phyloP scores from a whole-genome alignment of 2,888 invertebrate species.

The Hydrotaea cyrtoneurina region DNA sequence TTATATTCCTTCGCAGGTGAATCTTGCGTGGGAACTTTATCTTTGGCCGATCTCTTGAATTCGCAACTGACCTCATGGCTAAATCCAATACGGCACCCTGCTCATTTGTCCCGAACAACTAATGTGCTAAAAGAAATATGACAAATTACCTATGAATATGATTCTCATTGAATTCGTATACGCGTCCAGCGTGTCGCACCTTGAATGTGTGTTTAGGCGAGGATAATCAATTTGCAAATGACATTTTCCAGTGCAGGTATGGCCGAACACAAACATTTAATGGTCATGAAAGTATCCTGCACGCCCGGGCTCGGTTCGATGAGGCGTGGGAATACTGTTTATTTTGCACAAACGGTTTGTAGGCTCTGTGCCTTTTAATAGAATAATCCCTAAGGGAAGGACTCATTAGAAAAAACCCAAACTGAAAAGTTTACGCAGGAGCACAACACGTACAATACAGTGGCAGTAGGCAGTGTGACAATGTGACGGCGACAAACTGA shows the following conservation, averaged over 20 bases:
- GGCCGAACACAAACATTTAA: neutral
- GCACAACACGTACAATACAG: slow-evolving; percentile 7
- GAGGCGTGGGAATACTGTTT: slow-evolving; percentile 33
- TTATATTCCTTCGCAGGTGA: neutral
- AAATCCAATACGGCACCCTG: neutral
- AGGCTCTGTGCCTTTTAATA: neutral
- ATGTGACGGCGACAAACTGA: neutral
- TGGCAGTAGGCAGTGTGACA: neutral
- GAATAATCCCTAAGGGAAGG: slow-evolving; percentile 25
- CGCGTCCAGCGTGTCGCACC: neutral
- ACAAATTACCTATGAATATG: slow-evolving; percentile 25
- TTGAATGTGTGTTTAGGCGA: neutral
- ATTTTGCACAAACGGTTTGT: slow-evolving; percentile 10
- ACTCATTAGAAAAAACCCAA: slow-evolving; percentile 28
- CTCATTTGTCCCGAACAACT: no score
- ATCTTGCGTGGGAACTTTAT: neutral
- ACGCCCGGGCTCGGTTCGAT: neutral
- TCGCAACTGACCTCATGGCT: slow-evolving; percentile 1
- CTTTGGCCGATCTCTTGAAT: neutral
- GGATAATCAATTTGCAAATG: slow-evolving; percentile 33
- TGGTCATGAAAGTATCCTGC: slow-evolving; percentile 13
- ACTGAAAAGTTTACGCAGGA: slow-evolving; percentile 19
- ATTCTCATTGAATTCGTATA: neutral
- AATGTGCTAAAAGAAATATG: slow-evolving; percentile 25
- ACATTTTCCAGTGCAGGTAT: slow-evolving; percentile 17